A percentile compares a stretch with the other conserved stretches of the same genome.
phyloP scores from a whole-genome alignment of 2,113 vertebrate species.

The Campylomormyrus tamandua region DNA sequence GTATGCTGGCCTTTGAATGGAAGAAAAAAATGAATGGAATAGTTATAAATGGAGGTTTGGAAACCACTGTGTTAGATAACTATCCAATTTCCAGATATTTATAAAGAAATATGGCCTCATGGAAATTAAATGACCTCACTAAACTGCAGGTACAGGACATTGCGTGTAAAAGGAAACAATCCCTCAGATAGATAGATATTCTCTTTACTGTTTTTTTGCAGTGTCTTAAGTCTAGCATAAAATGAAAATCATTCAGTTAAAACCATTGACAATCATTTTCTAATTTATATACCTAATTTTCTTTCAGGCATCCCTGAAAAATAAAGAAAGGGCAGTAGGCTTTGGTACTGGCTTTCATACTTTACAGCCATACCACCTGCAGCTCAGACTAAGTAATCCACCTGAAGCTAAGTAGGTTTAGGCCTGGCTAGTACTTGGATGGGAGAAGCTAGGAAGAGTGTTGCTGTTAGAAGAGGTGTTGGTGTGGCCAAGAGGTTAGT shows the following conservation, averaged over 20 bases:
- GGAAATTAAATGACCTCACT: neutral
- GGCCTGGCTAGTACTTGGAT: too few species aligned
- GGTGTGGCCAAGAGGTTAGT: too few species aligned
- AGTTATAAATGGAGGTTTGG: neutral
- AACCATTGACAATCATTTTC: neutral
- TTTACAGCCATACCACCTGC: neutral
- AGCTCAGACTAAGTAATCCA: too few species aligned
- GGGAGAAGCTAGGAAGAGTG: too few species aligned
- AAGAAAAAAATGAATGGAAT: neutral
- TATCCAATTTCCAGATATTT: neutral
- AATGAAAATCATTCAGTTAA: neutral
- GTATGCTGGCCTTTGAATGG: neutral
- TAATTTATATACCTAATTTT: neutral
- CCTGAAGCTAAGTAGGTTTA: too few species aligned
- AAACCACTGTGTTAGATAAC: neutral
- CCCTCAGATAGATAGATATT: neutral
- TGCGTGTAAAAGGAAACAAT: neutral
- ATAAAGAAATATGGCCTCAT: neutral
- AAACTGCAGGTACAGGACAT: neutral
- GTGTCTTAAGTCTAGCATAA: neutral
- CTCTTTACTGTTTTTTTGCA: neutral
- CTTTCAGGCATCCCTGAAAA: neutral
- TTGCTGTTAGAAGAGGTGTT: too few species aligned
- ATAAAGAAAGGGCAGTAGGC: neutral
- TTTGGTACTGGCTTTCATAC: neutral